Percentiles rank a stretch among this genome's conserved stretches.
Evolutionary conservation across 2,113 vertebrate species (phyloP).

Genomic region (Theristicus caerulescens): DNA sequence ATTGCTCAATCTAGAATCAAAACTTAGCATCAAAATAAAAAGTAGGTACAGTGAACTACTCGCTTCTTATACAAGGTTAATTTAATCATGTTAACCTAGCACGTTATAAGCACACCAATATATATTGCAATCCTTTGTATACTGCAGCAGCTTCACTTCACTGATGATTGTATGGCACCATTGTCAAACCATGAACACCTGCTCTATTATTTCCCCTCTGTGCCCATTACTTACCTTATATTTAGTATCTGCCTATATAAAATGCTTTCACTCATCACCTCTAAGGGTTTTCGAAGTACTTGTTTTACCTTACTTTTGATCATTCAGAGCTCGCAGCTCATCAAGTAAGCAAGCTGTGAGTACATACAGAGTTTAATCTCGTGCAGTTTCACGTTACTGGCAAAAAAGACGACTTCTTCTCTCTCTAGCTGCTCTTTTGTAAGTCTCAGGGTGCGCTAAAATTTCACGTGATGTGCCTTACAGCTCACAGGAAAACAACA

Average conservation of each 20-base stretch:
- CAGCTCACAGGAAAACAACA: background rate
- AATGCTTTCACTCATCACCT: background rate
- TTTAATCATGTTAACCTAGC: background rate
- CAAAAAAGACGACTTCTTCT: background rate
- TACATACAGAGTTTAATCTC: background rate
- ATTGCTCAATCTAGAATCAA: background rate
- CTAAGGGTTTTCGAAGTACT: background rate
- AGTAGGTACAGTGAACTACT: background rate
- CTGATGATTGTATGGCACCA: rapidly evolving
- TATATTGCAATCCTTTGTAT: background rate
- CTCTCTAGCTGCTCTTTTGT: background rate
- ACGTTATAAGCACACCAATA: background rate
- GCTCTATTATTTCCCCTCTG: background rate
- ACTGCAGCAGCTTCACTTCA: background rate
- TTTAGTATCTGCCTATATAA: background rate
- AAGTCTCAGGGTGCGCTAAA: background rate
- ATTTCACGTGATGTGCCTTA: background rate
- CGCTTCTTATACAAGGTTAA: background rate
- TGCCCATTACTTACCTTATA: background rate
- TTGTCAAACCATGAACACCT: background rate
- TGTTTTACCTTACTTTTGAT: background rate
- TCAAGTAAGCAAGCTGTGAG: background rate
- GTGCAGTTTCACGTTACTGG: background rate
- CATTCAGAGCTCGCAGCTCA: background rate
- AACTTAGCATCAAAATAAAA: background rate